Evolutionary conservation across 2,113 vertebrate genomes (phyloP), one percentile per base, ranked within the genome.

Genomic region (Thunnus maccoyii): DNA sequence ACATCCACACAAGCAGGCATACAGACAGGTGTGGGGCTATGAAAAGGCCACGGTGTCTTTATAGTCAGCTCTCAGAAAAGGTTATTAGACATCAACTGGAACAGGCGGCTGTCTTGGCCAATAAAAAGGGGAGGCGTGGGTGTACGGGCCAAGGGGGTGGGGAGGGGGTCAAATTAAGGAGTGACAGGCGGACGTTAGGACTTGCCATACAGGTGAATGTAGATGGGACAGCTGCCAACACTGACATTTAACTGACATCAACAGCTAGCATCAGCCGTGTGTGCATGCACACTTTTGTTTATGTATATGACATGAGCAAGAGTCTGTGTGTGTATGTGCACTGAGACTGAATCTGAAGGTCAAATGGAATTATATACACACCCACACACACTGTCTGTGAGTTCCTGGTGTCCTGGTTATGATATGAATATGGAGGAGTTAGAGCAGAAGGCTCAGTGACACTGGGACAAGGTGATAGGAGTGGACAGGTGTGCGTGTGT

Each of bases 11-110:
- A 82, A 55, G 56, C 84, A 81, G 74, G 80, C 67, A 63, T 30
- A 76, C 73, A 90, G 82, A 86, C 88, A 93, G 90, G 91, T 84
- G 89, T 72, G 84, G 57, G 82, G 84, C 87, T 90, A 86, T 90
- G 92, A 92, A 95, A 94, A 95, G 93, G 94, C 90, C 94, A 95
- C 51, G 4, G 84, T 86, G 87, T 89, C 92, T 94, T 94, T 92
- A 94, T 87, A 92, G 87, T 88, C 85, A 91, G 92, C 89, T 82
- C 90, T 90, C 82, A 91, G 89, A 91, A 94, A 95, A 95, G 94
- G 94, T 95, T 94, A 95, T 93, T 92, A 87, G 90, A 91, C 90
- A 92, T 95, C 94, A 95, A 84, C 83, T 48, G 46, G 89, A 92
- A 93, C 76, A 89, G 83, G 69, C 87, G 74, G 78, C 83, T 88